Base-by-base conservation (phyloP, 2,113 vertebrate genomes). In the Oriolus oriolus region DNA sequence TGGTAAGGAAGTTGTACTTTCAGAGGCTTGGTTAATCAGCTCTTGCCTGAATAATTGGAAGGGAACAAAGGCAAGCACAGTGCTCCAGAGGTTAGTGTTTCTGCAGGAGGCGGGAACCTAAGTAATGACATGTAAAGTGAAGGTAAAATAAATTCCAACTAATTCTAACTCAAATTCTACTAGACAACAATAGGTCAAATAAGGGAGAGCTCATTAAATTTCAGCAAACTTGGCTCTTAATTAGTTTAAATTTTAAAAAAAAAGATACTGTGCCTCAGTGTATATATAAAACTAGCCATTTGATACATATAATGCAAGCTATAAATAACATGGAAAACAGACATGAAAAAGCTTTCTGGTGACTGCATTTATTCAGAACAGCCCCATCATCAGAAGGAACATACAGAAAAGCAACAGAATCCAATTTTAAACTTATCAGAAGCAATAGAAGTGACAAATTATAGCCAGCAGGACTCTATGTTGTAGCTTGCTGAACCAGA, bases 181-280 rank as follows among this genome's bases (percentile, higher is more conserved):
- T 45, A 93, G 64, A 66, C 15, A 94, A 64, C 33, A 90, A 50
- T 35, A 91, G 84, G 69, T 91, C 82, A 79, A 17, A 78, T 76
- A 87, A 89, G 14, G 7, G 37, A 89, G 8, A 37, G 18, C 80
- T 96, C 61, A 75, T 96, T 96, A 95, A 78, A 76, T 91, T 91
- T 68, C 23, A 37, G 17, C 17, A 68, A 90, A 73, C 10, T 78
- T 94, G 82, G 16, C 18, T 57, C 2, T 49, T 89, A 84, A 91
- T 87, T 77, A 60, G 16, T 57, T 85, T 73, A 59, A 54, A 53
- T 63, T 16, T 2, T 7, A 24, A 45, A 68, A 64, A 57, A 50
- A 53, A 37, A 24, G 1, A 49, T 15, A 16, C 11, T 37, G 13
- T 66, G 35, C 22, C 6, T 42, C 44, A 71, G 2, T 42, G 11